These are phyloP conservation scores for Deroplatys truncata DNA, from an alignment of 2,888 invertebrate genomes.

Conservation along the genomic window DNA sequence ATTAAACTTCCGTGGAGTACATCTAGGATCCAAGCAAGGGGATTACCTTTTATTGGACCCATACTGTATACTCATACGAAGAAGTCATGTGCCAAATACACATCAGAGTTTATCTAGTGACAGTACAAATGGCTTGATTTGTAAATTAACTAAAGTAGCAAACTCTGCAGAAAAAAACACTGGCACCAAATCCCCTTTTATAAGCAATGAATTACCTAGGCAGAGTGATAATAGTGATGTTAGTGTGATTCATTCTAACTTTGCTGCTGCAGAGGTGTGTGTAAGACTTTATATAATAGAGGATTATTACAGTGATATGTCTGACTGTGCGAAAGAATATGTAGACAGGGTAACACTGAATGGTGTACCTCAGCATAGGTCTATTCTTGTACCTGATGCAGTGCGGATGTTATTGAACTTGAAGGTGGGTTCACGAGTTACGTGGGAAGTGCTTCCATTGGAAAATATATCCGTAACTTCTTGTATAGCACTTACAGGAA, in stretches of 20 bases:
- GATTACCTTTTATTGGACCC: conserved; percentile 36
- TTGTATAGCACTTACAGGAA: conserved; percentile 46
- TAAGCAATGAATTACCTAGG: neutral
- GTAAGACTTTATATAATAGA: conserved; percentile 37
- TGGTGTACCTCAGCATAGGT: neutral
- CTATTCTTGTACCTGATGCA: conserved; percentile 51
- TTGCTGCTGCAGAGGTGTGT: conserved; percentile 2
- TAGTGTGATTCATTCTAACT: neutral
- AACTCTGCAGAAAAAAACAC: conserved; percentile 19
- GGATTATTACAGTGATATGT: conserved; percentile 34
- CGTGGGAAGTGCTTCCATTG: conserved; percentile 47
- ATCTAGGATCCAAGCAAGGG: neutral
- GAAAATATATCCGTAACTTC: conserved; percentile 46
- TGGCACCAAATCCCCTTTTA: neutral
- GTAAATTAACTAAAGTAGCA: conserved; percentile 37
- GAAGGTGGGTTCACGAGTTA: conserved; percentile 54
- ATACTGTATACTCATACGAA: conserved; percentile 44
- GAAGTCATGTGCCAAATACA: conserved; percentile 35
- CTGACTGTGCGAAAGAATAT: conserved; percentile 6
- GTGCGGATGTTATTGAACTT: conserved; percentile 53
- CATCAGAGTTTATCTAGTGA: neutral
- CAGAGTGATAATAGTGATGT: neutral
- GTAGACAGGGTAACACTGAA: neutral
- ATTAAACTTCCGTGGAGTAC: neutral
- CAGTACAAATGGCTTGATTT: conserved; percentile 30